Evolutionary conservation across 2,888 invertebrate species (phyloP).

Genomic region (Hartigia nigra): DNA sequence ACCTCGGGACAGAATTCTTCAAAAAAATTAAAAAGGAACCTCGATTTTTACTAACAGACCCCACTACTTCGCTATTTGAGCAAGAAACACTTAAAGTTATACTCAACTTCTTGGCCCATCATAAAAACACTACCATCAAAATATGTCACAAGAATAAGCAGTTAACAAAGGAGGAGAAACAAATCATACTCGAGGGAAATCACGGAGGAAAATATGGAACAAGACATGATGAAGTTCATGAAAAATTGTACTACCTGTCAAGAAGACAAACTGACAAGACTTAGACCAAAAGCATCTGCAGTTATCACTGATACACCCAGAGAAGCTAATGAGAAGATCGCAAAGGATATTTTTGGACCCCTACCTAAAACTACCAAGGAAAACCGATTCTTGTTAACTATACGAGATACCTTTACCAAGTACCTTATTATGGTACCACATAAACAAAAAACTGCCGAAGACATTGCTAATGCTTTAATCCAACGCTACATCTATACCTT

Average conservation of each 20-base stretch:
- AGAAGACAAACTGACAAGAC: not conserved
- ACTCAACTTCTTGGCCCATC: constrained; percentile 5
- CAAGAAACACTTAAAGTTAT: not conserved
- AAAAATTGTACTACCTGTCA: not conserved
- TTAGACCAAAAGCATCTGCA: not conserved
- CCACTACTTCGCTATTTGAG: not conserved
- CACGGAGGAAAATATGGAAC: not conserved
- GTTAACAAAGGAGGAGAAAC: not conserved
- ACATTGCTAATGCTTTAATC: not conserved
- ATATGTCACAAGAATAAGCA: not conserved
- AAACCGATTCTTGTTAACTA: not conserved
- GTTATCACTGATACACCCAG: not conserved
- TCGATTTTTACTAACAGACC: not conserved
- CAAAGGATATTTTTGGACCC: not conserved
- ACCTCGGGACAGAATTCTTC: not conserved
- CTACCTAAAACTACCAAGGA: not conserved
- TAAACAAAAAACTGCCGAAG: not conserved
- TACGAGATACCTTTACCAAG: not conserved
- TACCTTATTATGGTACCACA: not conserved
- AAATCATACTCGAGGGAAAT: not conserved
- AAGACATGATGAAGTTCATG: not conserved
- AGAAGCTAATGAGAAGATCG: not conserved
- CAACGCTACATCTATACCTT: not conserved
- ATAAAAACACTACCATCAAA: not conserved
- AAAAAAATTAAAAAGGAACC: not conserved